A percentile compares a stretch with the other conserved stretches of the same genome.
These are phyloP conservation scores for Panagrolaimus sp. DNA, from an alignment of 1,140 invertebrate species.

Conservation along the genomic window DNA sequence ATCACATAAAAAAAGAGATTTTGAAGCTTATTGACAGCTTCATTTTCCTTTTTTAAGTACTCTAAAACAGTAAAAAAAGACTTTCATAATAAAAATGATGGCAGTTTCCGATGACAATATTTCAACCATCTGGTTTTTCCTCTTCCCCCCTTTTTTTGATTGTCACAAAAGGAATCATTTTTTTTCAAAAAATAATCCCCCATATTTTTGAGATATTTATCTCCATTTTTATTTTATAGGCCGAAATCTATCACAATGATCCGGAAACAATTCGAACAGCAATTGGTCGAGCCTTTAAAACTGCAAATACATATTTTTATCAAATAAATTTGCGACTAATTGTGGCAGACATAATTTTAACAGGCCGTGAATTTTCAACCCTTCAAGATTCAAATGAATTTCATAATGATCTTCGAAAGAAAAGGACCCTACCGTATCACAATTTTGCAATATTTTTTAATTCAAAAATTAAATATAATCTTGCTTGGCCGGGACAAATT, in stretches of 20 bases:
- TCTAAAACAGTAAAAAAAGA: too few relatives aligned
- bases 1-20: too few relatives aligned
- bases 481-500: not conserved
- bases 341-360: not conserved
- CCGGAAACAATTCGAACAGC: not conserved
- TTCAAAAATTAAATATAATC: not conserved
- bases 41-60: too few relatives aligned
- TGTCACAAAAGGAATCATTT: too few relatives aligned
- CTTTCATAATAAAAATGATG: too few relatives aligned
- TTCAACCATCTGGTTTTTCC: too few relatives aligned
- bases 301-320: conserved; percentile 2
- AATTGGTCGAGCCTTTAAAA: not conserved
- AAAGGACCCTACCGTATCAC: not conserved
- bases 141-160: too few relatives aligned
- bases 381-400: conserved; percentile 7
- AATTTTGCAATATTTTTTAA: conserved; percentile 13
- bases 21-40: too few relatives aligned
- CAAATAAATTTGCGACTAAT: not conserved
- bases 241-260: not conserved
- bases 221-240: too few relatives aligned
- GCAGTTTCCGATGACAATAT: too few relatives aligned
- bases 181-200: not conserved
- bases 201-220: not conserved
- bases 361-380: not conserved
- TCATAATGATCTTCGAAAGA: not conserved